These are phyloP conservation scores for Crossoptilon crossoptilon DNA, from an alignment of 2,797 vertebrate genomes.

Conservation along the genomic window DNA sequence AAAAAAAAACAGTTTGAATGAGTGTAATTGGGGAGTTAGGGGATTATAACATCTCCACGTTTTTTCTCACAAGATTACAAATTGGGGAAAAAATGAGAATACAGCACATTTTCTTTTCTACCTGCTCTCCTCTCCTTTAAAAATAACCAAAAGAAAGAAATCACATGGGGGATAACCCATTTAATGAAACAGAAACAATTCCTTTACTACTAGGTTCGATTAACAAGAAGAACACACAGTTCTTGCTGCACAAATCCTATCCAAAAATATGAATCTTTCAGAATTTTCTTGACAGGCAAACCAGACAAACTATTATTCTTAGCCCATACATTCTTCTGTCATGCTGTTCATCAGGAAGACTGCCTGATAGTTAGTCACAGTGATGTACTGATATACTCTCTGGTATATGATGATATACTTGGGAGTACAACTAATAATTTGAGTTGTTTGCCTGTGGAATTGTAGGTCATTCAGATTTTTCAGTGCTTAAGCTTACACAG, in stretches of 20 bases:
- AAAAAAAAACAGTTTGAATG: neutral
- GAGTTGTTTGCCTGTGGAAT: conserved; percentile 14
- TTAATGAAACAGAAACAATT: conserved; percentile 61
- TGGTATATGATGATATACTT: neutral
- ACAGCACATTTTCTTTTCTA: neutral
- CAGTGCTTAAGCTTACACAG: conserved; percentile 55
- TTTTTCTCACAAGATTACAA: conserved; percentile 2
- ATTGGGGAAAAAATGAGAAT: neutral
- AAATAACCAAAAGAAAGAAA: neutral
- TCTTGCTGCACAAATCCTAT: conserved; percentile 43
- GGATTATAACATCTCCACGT: neutral
- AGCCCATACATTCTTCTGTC: neutral
- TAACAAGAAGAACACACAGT: conserved; percentile 22
- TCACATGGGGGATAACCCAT: neutral
- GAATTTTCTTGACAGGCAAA: conserved; percentile 28
- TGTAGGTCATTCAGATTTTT: conserved; percentile 48
- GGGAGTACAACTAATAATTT: neutral
- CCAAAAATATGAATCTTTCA: neutral
- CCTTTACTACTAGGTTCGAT: conserved; percentile 36
- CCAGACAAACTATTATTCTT: neutral
- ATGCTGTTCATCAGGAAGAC: neutral
- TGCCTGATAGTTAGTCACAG: conserved; percentile 18
- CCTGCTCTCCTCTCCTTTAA: neutral
- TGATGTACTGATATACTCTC: neutral
- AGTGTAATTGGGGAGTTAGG: neutral